These are phyloP conservation scores for Noctua janthe DNA, from an alignment of 2,888 invertebrate genomes.

Conservation along the genomic window DNA sequence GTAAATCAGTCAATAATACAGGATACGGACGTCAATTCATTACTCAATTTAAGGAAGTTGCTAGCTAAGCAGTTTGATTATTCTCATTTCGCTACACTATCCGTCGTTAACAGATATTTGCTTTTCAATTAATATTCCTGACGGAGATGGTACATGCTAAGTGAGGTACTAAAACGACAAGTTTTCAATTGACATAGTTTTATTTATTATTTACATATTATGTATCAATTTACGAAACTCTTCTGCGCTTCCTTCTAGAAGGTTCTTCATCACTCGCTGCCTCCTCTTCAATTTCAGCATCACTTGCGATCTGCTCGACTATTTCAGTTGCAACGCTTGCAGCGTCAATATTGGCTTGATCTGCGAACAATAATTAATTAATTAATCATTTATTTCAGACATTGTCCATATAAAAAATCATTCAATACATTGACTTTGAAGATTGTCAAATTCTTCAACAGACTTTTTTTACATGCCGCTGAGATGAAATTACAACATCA, in stretches of 20 bases:
- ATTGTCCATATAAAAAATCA: too few species aligned
- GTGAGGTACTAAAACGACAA: background rate
- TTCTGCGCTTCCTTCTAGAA: slow-evolving; percentile 71
- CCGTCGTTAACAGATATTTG: background rate
- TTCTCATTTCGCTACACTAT: background rate
- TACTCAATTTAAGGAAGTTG: background rate
- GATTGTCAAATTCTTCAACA: too few species aligned
- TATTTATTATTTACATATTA: slow-evolving; percentile 8
- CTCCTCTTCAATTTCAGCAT: slow-evolving; percentile 54
- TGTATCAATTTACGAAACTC: slow-evolving; percentile 67
- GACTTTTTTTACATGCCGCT: background rate
- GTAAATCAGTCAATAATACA: background rate
- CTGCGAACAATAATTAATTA: slow-evolving; percentile 55
- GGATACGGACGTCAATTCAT: background rate
- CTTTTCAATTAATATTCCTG: background rate
- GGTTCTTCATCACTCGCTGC: slow-evolving; percentile 65
- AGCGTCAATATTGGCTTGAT: slow-evolving; percentile 71
- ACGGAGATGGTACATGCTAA: background rate
- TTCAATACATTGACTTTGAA: too few species aligned
- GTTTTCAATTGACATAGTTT: background rate
- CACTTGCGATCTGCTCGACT: slow-evolving; percentile 55
- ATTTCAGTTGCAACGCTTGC: slow-evolving; percentile 70
- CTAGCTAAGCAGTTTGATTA: background rate
- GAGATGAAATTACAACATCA: background rate
- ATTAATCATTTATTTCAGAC: too few species aligned